Evolutionary conservation across 1,140 invertebrate species (phyloP).

Genomic region (Drosophila triauraria): DNA sequence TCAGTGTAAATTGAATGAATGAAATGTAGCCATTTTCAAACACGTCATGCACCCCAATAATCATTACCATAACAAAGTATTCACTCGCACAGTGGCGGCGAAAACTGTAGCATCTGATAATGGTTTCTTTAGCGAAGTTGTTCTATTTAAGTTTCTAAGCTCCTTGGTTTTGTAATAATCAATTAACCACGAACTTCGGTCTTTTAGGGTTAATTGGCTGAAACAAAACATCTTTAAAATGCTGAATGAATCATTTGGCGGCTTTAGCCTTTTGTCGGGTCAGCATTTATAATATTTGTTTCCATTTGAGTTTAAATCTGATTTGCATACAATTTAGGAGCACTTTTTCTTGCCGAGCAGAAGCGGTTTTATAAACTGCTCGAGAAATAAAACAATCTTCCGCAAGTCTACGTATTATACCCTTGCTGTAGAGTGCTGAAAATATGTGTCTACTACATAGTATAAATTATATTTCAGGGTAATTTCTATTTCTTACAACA

Average conservation of each 20-base stretch:
- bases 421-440: too few relatives aligned
- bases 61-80: conserved; percentile 41
- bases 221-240: neutral
- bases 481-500: too few relatives aligned
- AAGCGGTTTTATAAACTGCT: neutral
- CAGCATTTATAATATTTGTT: neutral
- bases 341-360: neutral
- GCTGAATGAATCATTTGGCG: neutral
- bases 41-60: conserved; percentile 44
- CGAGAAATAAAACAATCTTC: too few relatives aligned
- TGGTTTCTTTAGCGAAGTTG: neutral
- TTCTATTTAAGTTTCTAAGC: too few relatives aligned
- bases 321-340: conserved; percentile 1
- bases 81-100: conserved; percentile 13
- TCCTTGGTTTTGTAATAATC: too few relatives aligned
- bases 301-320: neutral
- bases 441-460: too few relatives aligned
- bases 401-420: too few relatives aligned
- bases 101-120: conserved; percentile 1
- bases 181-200: neutral
- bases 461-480: too few relatives aligned
- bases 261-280: neutral
- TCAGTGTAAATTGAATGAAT: conserved; percentile 44
- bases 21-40: conserved; percentile 35
- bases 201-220: neutral